Percentiles rank a stretch among this genome's conserved stretches.
These are phyloP conservation scores for Beris morrisii DNA, from an alignment of 2,888 invertebrate species.

Conservation along the genomic window DNA sequence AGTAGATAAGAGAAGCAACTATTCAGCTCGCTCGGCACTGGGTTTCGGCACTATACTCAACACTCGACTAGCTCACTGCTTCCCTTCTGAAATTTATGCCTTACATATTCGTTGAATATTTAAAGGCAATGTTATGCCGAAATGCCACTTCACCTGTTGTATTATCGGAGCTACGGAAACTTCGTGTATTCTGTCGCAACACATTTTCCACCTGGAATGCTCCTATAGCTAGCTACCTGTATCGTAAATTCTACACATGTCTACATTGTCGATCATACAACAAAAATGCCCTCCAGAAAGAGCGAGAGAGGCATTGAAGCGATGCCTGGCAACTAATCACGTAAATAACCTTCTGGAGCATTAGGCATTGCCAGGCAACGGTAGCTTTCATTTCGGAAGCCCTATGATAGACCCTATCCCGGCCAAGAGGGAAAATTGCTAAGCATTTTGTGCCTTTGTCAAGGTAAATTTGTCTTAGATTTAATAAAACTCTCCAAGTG, in stretches of 20 bases:
- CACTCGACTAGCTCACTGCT: too few relatives aligned
- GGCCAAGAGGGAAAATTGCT: too few relatives aligned
- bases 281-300: constrained; percentile 10
- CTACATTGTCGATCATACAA: constrained; percentile 12
- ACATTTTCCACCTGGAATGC: too few relatives aligned
- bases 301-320: neutral
- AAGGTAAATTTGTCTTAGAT: too few relatives aligned
- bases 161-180: constrained; percentile 1
- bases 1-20: too few relatives aligned
- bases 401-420: neutral
- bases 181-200: constrained; percentile 1
- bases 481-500: too few relatives aligned
- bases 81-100: too few relatives aligned
- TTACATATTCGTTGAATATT: too few relatives aligned
- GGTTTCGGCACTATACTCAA: too few relatives aligned
- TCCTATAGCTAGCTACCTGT: too few relatives aligned
- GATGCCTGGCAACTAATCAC: constrained; percentile 30
- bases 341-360: constrained; percentile 22
- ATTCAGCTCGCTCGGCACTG: too few relatives aligned
- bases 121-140: neutral
- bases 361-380: constrained; percentile 19
- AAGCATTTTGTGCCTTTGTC: too few relatives aligned
- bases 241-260: neutral
- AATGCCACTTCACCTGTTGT: constrained; percentile 23
- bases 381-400: constrained; percentile 1